These are phyloP conservation scores for Sitodiplosis mosellana DNA, from an alignment of 1,140 invertebrate genomes.

Conservation along the genomic window DNA sequence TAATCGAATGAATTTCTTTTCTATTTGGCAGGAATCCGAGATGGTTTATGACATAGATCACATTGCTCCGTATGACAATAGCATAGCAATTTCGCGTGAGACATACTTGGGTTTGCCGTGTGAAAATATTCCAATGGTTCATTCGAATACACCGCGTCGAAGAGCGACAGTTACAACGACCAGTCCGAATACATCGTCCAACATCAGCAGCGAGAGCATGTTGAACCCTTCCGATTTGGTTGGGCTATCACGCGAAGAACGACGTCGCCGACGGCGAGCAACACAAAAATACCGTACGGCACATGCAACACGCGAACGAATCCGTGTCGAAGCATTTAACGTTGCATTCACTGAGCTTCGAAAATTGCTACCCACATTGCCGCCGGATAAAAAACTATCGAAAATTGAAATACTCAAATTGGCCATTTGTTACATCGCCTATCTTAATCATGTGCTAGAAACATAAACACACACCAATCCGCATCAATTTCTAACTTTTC, in stretches of 20 bases:
- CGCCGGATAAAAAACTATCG: slow-evolving; percentile 88
- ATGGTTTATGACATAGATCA: slow-evolving; percentile 25
- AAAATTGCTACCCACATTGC: slow-evolving; percentile 75
- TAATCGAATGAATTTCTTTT: too few relatives aligned
- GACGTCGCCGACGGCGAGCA: slow-evolving; percentile 69
- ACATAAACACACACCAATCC: too few relatives aligned
- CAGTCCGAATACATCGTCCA: too few relatives aligned
- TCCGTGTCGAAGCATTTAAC: slow-evolving; percentile 91
- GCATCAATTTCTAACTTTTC: too few relatives aligned
- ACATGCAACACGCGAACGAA: slow-evolving; percentile 83
- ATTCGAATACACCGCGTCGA: slow-evolving; percentile 13
- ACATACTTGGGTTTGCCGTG: slow-evolving; percentile 14
- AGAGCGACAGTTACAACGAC: slow-evolving; percentile 20
- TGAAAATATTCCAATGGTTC: slow-evolving; percentile 19
- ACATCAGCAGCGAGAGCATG: slow-evolving; percentile 7
- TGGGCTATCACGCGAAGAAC: slow-evolving; percentile 60
- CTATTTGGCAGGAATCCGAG: too few relatives aligned
- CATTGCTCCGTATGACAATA: slow-evolving; percentile 18
- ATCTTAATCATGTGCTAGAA: too few relatives aligned
- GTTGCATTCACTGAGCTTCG: slow-evolving; percentile 75
- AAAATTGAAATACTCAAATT: slow-evolving; percentile 91
- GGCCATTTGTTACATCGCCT: slow-evolving; percentile 94
- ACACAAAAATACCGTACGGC: slow-evolving; percentile 93
- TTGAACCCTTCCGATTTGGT: slow-evolving; percentile 28
- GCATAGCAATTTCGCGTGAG: slow-evolving; percentile 21